Conservation (phyloP, 2,888 invertebrate species). For the Amphimallon solstitiale region DNA sequence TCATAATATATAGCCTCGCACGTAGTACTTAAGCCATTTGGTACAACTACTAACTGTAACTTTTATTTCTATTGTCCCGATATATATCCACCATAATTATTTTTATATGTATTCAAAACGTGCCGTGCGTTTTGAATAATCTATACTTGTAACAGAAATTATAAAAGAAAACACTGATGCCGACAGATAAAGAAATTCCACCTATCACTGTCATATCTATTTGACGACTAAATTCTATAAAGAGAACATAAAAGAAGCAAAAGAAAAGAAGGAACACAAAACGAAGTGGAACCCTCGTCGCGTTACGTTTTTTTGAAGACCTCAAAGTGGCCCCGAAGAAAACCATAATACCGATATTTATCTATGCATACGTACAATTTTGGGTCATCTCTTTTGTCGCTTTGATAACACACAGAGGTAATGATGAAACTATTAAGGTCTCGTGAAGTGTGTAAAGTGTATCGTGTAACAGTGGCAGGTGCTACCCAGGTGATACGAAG, state of each 20-base stretch:
- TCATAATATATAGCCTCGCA: too few species aligned
- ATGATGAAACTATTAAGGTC: conserved; percentile 40
- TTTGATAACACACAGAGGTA: conserved; percentile 27
- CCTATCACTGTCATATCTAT: conserved; percentile 16
- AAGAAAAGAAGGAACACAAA: neutral
- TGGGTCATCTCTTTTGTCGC: conserved; percentile 28
- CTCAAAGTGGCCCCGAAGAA: conserved; percentile 24
- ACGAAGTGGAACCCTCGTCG: conserved; percentile 7
- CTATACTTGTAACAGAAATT: neutral
- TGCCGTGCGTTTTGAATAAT: too few species aligned
- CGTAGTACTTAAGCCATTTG: too few species aligned
- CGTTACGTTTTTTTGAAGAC: neutral
- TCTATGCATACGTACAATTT: conserved; percentile 24
- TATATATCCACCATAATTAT: too few species aligned
- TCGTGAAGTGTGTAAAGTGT: conserved; percentile 44
- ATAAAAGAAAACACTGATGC: conserved; percentile 11
- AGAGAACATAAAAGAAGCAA: neutral
- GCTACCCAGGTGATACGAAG: conserved; percentile 50
- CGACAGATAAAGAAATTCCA: conserved; percentile 12
- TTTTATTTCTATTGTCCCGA: too few species aligned
- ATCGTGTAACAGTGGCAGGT: conserved; percentile 49
- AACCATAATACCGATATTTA: conserved; percentile 19
- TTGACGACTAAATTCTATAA: conserved; percentile 24
- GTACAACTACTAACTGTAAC: too few species aligned
- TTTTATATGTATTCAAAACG: too few species aligned